phyloP scores from a whole-genome alignment of 2,888 invertebrate genomes.

The Keiferia lycopersicella region DNA sequence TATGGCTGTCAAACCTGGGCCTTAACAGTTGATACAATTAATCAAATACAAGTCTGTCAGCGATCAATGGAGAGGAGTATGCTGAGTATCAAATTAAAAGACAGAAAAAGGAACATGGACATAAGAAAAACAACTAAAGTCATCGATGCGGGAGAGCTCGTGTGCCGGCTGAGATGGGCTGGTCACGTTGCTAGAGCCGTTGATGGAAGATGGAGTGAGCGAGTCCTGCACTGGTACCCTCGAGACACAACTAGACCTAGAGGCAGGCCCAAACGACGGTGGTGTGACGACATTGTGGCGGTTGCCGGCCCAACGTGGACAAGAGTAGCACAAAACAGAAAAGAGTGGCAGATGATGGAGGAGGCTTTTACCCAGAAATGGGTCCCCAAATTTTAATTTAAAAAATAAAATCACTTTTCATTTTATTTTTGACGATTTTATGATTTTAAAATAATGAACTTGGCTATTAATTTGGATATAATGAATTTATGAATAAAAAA shows the following conservation, averaged over 20 bases:
- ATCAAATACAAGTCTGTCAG: background rate
- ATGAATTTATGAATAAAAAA: too few relatives aligned
- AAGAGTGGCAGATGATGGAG: slow-evolving; percentile 4
- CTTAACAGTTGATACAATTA: background rate
- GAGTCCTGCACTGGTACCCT: slow-evolving; percentile 14
- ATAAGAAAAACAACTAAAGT: slow-evolving; percentile 25
- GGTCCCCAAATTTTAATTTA: background rate
- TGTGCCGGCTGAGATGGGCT: slow-evolving; percentile 29
- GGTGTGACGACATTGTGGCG: background rate
- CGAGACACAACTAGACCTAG: background rate
- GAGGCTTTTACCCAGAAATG: background rate
- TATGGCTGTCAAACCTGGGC: slow-evolving; percentile 21
- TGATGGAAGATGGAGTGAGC: slow-evolving; percentile 23
- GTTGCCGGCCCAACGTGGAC: background rate
- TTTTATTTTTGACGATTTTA: too few relatives aligned
- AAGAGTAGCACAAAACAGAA: background rate
- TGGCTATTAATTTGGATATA: too few relatives aligned
- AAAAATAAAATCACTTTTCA: background rate
- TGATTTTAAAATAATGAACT: too few relatives aligned
- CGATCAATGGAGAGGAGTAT: slow-evolving; percentile 8
- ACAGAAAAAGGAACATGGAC: slow-evolving; percentile 5
- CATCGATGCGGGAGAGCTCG: slow-evolving; percentile 22
- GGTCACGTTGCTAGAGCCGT: slow-evolving; percentile 23
- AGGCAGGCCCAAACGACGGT: slow-evolving; percentile 6
- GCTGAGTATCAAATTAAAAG: background rate